Conservation (phyloP, 2,113 vertebrate species). For the Sphaerodactylus townsendi region DNA sequence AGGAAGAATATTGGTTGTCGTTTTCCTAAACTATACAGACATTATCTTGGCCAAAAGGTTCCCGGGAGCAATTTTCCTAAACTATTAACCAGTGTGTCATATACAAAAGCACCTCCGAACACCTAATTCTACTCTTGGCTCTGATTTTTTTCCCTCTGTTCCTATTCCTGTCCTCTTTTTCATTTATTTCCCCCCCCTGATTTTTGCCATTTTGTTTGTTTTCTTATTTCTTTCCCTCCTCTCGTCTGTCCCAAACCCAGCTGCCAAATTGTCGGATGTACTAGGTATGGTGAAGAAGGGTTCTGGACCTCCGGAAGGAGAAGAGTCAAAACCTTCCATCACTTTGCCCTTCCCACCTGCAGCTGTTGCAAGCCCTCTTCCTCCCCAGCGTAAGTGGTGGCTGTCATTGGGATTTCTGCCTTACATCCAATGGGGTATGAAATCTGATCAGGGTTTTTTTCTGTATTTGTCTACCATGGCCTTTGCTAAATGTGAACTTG, state of each 20-base stretch:
- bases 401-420: not conserved
- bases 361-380: constrained; percentile 56
- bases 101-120: not conserved
- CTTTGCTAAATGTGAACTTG: not conserved
- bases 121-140: too few relatives aligned
- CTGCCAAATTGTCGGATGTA: constrained; percentile 80
- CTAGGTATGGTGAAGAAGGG: constrained; percentile 79
- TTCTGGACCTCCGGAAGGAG: constrained; percentile 73
- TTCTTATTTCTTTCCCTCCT: constrained; percentile 23
- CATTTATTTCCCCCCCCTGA: constrained; percentile 19
- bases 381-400: constrained; percentile 44
- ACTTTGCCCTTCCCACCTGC: constrained; percentile 52
- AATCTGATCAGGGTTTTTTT: not conserved
- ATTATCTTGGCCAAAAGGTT: too few relatives aligned
- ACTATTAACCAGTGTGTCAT: not conserved
- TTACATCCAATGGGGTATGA: not conserved
- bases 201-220: not conserved
- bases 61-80: not conserved
- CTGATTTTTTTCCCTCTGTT: not conserved
- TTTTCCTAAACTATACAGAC: not conserved
- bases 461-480: not conserved
- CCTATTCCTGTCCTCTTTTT: not conserved
- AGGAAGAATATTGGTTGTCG: not conserved
- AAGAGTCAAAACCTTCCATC: constrained; percentile 68
- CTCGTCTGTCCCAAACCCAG: constrained; percentile 56